A percentile compares a stretch with the other conserved stretches of the same genome.
These are phyloP conservation scores for Drosophila gunungcola DNA, from an alignment of 1,140 invertebrate genomes.

Conservation along the genomic window DNA sequence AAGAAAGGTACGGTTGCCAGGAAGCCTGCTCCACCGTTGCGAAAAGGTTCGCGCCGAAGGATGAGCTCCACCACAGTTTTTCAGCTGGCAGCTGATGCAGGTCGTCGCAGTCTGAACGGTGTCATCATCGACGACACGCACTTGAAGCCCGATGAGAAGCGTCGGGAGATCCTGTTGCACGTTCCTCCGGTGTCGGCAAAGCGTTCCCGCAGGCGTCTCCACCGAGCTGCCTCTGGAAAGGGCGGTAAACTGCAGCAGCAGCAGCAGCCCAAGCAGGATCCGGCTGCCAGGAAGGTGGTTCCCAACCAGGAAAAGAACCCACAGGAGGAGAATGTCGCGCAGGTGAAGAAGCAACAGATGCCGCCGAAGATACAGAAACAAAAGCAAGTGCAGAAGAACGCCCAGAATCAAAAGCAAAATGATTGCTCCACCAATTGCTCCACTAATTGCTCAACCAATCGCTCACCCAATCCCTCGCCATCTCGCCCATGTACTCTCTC, in stretches of 20 bases:
- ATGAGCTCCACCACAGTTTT: conserved; percentile 24
- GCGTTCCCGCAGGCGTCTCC: background rate
- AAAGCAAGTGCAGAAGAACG: background rate
- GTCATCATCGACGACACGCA: conserved; percentile 47
- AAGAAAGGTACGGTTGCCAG: background rate
- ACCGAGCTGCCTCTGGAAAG: background rate
- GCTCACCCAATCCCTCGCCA: no score
- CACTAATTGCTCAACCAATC: no score
- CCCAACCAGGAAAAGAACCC: background rate
- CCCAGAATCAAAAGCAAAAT: background rate
- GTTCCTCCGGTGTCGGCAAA: background rate
- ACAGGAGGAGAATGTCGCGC: background rate
- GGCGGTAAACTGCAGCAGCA: no score
- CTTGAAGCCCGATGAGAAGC: conserved; percentile 2
- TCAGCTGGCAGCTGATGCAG: conserved; percentile 12
- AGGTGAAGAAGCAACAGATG: background rate
- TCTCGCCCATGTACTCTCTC: background rate
- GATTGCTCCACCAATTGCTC: no score
- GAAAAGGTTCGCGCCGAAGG: background rate
- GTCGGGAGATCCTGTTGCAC: conserved; percentile 3
- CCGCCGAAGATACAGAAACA: background rate
- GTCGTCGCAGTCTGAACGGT: conserved; percentile 23
- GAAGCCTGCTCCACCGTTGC: background rate
- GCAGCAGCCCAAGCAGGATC: no score
- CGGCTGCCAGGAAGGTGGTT: background rate